Conservation (phyloP, 2,888 invertebrate genomes). For the Plebejus melissa region DNA sequence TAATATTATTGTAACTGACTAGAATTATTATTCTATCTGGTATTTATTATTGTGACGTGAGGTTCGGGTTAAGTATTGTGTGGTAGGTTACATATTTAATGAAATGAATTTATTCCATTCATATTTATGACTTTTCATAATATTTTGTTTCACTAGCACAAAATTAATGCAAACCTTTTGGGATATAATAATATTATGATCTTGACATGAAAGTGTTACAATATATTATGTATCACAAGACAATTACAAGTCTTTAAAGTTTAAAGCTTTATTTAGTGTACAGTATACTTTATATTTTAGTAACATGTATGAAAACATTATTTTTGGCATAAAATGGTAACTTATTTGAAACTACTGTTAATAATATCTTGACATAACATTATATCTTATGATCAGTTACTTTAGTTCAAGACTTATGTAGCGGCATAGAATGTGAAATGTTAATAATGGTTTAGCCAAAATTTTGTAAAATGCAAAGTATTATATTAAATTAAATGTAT, state of each 20-base stretch:
- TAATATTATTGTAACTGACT: constrained; percentile 74
- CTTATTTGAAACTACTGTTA: constrained; percentile 2
- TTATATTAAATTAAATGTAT: constrained; percentile 23
- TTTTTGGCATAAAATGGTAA: neutral
- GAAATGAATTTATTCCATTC: constrained; percentile 57
- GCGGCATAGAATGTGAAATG: constrained; percentile 20
- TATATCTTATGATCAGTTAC: constrained; percentile 20
- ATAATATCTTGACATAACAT: constrained; percentile 7
- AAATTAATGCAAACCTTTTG: constrained; percentile 22
- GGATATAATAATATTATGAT: constrained; percentile 6
- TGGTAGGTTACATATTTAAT: constrained; percentile 59
- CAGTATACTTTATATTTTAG: too few relatives aligned
- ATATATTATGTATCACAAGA: constrained; percentile 9
- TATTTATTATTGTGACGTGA: constrained; percentile 72
- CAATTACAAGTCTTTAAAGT: constrained; percentile 1
- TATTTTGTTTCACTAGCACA: constrained; percentile 47
- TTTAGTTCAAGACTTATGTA: constrained; percentile 19
- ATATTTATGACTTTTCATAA: constrained; percentile 24
- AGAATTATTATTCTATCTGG: constrained; percentile 71
- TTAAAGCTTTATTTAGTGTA: neutral
- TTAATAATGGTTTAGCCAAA: constrained; percentile 26
- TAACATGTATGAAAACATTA: constrained; percentile 6
- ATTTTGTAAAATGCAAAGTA: constrained; percentile 26
- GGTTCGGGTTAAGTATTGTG: constrained; percentile 63
- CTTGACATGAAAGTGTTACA: constrained; percentile 23